phyloP scores from a whole-genome alignment of 2,888 invertebrate species.

The Oscheius sp. region DNA sequence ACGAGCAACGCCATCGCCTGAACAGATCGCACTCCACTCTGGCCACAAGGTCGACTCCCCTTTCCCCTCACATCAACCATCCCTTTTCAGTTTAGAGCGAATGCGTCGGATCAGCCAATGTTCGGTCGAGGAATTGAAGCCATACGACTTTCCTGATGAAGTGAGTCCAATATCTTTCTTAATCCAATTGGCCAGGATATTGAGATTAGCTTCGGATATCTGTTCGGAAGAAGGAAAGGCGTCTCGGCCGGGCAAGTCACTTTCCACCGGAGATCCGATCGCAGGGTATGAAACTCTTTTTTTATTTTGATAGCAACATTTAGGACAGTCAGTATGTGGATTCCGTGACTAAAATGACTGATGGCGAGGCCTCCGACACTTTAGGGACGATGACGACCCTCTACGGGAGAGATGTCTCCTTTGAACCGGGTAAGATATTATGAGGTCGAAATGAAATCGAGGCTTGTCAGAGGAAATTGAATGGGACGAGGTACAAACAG shows the following conservation, averaged over 20 bases:
- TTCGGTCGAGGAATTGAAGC: conserved; percentile 47
- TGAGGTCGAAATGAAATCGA: neutral
- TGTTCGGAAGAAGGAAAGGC: conserved; percentile 18
- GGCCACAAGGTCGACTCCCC: conserved; percentile 8
- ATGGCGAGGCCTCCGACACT: conserved; percentile 18
- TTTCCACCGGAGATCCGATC: neutral
- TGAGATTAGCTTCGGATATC: conserved; percentile 26
- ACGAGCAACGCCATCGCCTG: conserved; percentile 20
- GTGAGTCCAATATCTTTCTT: conserved; percentile 29
- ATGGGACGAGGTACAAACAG: conserved; percentile 19
- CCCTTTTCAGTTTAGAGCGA: conserved; percentile 45
- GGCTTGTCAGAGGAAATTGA: conserved; percentile 33
- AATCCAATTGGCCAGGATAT: conserved; percentile 3
- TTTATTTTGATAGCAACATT: neutral
- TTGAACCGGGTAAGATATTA: conserved; percentile 5
- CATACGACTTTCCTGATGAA: conserved; percentile 45
- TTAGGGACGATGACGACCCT: conserved; percentile 15
- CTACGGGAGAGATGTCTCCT: neutral
- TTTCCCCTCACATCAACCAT: neutral
- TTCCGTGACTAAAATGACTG: conserved; percentile 1
- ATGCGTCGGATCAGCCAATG: conserved; percentile 43
- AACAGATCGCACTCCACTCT: conserved; percentile 33
- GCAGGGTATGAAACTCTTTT: neutral
- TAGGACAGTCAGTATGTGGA: conserved; percentile 24
- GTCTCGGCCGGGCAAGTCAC: conserved; percentile 6